phyloP scores from a whole-genome alignment of 2,797 vertebrate genomes.

The Bradypodion pumilum region DNA sequence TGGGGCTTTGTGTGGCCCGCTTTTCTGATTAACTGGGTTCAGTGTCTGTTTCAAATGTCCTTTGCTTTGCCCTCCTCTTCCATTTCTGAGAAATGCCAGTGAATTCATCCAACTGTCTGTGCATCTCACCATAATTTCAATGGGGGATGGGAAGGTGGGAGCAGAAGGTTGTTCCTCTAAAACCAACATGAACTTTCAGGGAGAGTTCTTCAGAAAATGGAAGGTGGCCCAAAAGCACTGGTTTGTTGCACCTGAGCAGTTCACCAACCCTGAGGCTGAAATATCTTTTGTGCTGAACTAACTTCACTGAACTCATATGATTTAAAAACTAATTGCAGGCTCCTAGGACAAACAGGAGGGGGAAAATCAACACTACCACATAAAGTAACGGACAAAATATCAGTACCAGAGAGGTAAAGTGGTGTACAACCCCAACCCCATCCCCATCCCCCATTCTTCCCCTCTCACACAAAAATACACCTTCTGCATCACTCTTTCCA shows the following conservation, averaged over 20 bases:
- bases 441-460: not conserved
- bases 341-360: slow-evolving; percentile 16
- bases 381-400: slow-evolving; percentile 47
- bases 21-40: not conserved
- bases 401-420: slow-evolving; percentile 60
- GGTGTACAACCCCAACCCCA: slow-evolving; percentile 35
- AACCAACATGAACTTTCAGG: not conserved
- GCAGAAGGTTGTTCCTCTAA: slow-evolving; percentile 8
- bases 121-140: slow-evolving; percentile 20
- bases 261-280: slow-evolving; percentile 30
- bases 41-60: slow-evolving; percentile 29
- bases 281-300: slow-evolving; percentile 28
- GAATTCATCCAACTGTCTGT: slow-evolving; percentile 17
- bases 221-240: not conserved
- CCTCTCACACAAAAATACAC: slow-evolving; percentile 42
- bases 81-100: slow-evolving; percentile 19
- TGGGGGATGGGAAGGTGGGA: not conserved
- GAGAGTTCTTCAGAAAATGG: slow-evolving; percentile 32
- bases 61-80: slow-evolving; percentile 17
- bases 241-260: slow-evolving; percentile 33
- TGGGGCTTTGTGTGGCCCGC: not conserved
- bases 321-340: slow-evolving; percentile 24
- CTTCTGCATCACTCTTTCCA: slow-evolving; percentile 45
- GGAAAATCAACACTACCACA: slow-evolving; percentile 34
- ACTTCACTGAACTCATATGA: slow-evolving; percentile 31